A percentile compares a stretch with the other conserved stretches of the same genome.
These are phyloP conservation scores for Oophaga sylvatica DNA, from an alignment of 2,797 vertebrate genomes.

Conservation along the genomic window DNA sequence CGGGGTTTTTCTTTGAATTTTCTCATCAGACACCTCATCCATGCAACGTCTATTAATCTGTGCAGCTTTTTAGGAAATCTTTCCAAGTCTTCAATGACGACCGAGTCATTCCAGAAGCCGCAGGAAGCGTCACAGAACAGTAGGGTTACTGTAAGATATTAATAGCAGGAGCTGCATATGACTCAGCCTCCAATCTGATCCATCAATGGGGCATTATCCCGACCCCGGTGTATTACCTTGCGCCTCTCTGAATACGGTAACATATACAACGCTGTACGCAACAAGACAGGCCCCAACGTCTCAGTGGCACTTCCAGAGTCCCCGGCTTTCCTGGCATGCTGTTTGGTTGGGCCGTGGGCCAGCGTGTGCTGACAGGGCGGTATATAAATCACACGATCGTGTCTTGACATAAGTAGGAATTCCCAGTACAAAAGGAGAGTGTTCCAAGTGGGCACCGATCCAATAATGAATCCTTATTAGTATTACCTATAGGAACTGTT, in stretches of 20 bases:
- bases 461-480: constrained; percentile 36
- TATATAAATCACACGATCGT: constrained; percentile 23
- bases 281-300: constrained; percentile 13
- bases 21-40: constrained; percentile 42
- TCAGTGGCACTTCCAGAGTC: constrained; percentile 38
- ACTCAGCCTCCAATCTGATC: constrained; percentile 44
- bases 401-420: constrained; percentile 16
- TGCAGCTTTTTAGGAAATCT: constrained; percentile 48
- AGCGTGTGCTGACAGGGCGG: constrained; percentile 24
- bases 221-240: constrained; percentile 33
- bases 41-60: not conserved
- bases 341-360: constrained; percentile 52
- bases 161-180: constrained; percentile 53
- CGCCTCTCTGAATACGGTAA: constrained; percentile 28
- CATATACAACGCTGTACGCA: constrained; percentile 37
- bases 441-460: constrained; percentile 22
- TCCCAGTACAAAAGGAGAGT: constrained; percentile 48
- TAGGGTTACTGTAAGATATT: constrained; percentile 51
- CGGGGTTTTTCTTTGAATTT: constrained; percentile 31
- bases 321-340: constrained; percentile 20
- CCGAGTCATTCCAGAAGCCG: constrained; percentile 48
- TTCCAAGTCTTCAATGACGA: constrained; percentile 39
- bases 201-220: constrained; percentile 57
- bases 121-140: constrained; percentile 58
- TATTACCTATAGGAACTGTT: not conserved